Evolutionary conservation across 2,888 invertebrate genomes (phyloP).

Genomic region (Diloba caeruleocephala): DNA sequence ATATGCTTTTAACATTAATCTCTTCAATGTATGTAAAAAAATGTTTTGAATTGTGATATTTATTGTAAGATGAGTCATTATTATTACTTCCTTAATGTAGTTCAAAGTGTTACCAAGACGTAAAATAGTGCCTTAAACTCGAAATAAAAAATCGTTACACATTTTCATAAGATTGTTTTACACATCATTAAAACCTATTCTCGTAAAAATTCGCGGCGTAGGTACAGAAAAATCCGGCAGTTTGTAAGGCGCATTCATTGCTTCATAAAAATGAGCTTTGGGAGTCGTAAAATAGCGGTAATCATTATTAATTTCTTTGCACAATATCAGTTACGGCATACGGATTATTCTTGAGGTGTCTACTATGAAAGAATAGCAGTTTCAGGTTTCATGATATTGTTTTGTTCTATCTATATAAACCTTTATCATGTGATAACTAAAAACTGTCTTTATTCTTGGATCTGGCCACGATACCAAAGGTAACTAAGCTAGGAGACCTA

Average conservation of each 20-base stretch:
- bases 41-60: not conserved
- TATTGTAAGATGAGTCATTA: not conserved
- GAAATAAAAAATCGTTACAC: conserved; percentile 59
- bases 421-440: too few species aligned
- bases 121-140: conserved; percentile 33
- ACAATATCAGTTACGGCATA: conserved; percentile 28
- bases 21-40: too few species aligned
- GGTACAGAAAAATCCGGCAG: conserved; percentile 43
- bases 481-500: too few species aligned
- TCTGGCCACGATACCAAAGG: too few species aligned
- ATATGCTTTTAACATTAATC: too few species aligned
- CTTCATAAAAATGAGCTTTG: conserved; percentile 43
- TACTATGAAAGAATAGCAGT: conserved; percentile 11
- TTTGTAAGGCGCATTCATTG: conserved; percentile 44
- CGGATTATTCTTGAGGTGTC: not conserved
- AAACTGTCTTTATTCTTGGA: too few species aligned
- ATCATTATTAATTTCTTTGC: conserved; percentile 32
- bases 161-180: conserved; percentile 63
- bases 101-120: conserved; percentile 48
- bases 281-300: conserved; percentile 37
- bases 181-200: conserved; percentile 38
- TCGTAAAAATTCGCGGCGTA: conserved; percentile 31
- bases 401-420: not conserved
- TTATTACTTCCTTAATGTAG: conserved; percentile 27
- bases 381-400: conserved; percentile 4